Conservation (phyloP, 2,797 vertebrate species). For the Morelia viridis region DNA sequence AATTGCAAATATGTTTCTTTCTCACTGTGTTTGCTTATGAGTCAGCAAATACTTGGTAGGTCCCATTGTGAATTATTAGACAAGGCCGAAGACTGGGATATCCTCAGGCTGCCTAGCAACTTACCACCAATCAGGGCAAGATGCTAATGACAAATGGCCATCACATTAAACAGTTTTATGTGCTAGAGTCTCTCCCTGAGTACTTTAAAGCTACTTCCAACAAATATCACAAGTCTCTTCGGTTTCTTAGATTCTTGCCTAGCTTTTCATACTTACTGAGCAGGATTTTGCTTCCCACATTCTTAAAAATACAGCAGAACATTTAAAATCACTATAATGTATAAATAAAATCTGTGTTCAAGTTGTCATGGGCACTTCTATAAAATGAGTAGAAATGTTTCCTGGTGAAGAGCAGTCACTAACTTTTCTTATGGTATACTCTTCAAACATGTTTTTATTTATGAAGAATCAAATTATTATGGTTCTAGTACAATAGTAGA, state of each 20-base stretch:
- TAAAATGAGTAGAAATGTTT: not conserved
- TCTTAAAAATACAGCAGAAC: not conserved
- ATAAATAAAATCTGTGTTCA: not conserved
- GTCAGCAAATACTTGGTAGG: not conserved
- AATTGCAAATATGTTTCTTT: conserved; percentile 7
- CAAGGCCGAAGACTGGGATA: not conserved
- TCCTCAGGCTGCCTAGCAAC: not conserved
- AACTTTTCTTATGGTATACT: not conserved
- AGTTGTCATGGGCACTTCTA: not conserved
- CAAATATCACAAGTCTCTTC: not conserved
- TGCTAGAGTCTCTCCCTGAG: not conserved
- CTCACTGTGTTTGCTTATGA: conserved; percentile 12
- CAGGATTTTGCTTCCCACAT: not conserved
- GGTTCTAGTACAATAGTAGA: not conserved
- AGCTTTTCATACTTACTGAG: conserved; percentile 13
- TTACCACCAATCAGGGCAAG: conserved; percentile 6
- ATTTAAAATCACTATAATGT: too few species aligned
- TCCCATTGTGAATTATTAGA: conserved; percentile 33
- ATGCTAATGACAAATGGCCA: not conserved
- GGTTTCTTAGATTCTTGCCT: not conserved
- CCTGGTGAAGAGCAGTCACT: not conserved
- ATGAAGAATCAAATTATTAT: not conserved
- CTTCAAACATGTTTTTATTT: not conserved
- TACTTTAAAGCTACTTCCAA: conserved; percentile 15
- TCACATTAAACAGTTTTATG: not conserved